Evolutionary conservation across 2,797 vertebrate genomes (phyloP).

Genomic region (Lerista edwardsae): DNA sequence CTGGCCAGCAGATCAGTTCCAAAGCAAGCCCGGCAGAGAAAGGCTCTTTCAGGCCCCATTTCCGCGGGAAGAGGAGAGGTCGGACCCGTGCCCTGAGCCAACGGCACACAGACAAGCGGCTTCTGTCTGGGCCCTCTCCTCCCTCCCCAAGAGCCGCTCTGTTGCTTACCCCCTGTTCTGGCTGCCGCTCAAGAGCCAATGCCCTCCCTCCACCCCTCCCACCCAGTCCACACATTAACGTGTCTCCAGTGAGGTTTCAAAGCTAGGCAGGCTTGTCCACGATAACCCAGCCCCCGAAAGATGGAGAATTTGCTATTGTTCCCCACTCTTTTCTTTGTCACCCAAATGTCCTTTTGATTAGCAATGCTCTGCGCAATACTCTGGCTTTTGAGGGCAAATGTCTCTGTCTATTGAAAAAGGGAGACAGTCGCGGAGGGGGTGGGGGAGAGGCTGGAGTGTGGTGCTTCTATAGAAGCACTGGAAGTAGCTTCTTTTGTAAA

Average conservation of each 20-base stretch:
- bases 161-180: conserved; percentile 54
- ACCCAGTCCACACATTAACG: not conserved
- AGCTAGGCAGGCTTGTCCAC: not conserved
- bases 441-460: not conserved
- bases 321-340: not conserved
- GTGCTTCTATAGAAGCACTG: not conserved
- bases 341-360: not conserved
- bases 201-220: not conserved
- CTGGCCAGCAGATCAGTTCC: not conserved
- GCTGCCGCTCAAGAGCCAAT: conserved; percentile 8
- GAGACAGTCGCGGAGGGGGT: not conserved
- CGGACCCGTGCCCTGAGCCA: not conserved
- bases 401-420: not conserved
- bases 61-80: conserved; percentile 12
- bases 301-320: no score
- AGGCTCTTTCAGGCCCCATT: conserved; percentile 14
- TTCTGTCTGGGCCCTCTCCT: not conserved
- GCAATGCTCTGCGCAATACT: not conserved
- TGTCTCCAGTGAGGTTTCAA: not conserved
- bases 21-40: conserved; percentile 9
- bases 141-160: not conserved
- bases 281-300: not conserved
- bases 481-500: not conserved
- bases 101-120: conserved; percentile 1
- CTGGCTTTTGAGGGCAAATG: not conserved